phyloP scores from a whole-genome alignment of 1,140 invertebrate genomes.

The Dendrolimus kikuchii region DNA sequence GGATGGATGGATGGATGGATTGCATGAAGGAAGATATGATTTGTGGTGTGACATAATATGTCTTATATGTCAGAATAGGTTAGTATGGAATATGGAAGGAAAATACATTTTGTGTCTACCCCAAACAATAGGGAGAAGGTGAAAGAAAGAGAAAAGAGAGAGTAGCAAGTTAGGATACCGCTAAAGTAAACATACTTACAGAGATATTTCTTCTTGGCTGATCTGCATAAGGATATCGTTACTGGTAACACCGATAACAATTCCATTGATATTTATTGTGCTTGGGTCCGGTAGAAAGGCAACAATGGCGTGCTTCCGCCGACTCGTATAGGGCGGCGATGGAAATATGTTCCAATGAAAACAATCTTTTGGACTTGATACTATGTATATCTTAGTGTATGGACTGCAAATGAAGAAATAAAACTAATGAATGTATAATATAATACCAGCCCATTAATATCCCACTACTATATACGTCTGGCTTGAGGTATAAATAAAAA shows the following conservation, averaged over 20 bases:
- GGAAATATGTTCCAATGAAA: conserved; percentile 87
- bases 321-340: conserved; percentile 78
- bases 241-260: conserved; percentile 85
- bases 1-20: too few relatives aligned
- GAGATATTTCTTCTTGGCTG: conserved; percentile 82
- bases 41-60: too few relatives aligned
- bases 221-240: conserved; percentile 88
- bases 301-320: conserved; percentile 74
- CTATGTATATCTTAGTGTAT: conserved; percentile 80
- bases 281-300: conserved; percentile 85
- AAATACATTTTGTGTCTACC: too few relatives aligned
- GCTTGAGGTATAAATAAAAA: too few relatives aligned
- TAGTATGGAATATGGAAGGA: too few relatives aligned
- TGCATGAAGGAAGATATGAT: too few relatives aligned
- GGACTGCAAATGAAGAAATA: conserved; percentile 68
- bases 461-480: too few relatives aligned
- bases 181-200: conserved; percentile 72
- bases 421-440: neutral
- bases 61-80: too few relatives aligned
- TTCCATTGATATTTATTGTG: conserved; percentile 82
- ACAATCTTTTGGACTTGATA: conserved; percentile 83
- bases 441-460: too few relatives aligned
- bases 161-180: too few relatives aligned
- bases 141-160: too few relatives aligned
- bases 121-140: too few relatives aligned